A percentile compares a stretch with the other conserved stretches of the same genome.
Evolutionary conservation across 2,888 invertebrate species (phyloP).

Genomic region (Psylliodes chrysocephalus): DNA sequence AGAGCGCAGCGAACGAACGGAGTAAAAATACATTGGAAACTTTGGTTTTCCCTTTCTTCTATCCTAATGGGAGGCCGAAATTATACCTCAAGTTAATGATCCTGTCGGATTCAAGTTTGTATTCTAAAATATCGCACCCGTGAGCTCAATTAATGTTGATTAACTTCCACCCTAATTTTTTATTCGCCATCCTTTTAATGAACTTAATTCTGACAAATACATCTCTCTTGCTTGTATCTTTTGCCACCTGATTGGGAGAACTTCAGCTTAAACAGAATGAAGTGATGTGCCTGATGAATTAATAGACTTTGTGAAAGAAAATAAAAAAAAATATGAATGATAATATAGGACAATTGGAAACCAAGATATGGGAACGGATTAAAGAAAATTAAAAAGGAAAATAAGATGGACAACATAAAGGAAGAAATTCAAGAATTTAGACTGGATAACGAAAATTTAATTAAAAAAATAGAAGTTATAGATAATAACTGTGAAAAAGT

Average conservation of each 20-base stretch:
- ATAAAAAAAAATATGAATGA: too few relatives aligned
- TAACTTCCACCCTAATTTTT: slow-evolving; percentile 51
- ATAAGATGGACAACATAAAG: too few relatives aligned
- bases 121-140: slow-evolving; percentile 50
- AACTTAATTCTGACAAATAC: slow-evolving; percentile 49
- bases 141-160: slow-evolving; percentile 52
- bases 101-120: slow-evolving; percentile 50
- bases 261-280: too few relatives aligned
- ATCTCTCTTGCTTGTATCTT: slow-evolving; percentile 29
- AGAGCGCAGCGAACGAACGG: slow-evolving; percentile 17
- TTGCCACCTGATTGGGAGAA: slow-evolving; percentile 4
- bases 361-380: too few relatives aligned
- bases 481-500: too few relatives aligned
- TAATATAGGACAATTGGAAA: too few relatives aligned
- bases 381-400: too few relatives aligned
- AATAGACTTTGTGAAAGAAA: too few relatives aligned
- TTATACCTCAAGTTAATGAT: slow-evolving; percentile 48
- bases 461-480: too few relatives aligned
- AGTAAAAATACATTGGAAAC: slow-evolving; percentile 27
- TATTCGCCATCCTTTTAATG: slow-evolving; percentile 48
- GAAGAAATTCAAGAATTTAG: too few relatives aligned
- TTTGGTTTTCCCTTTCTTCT: slow-evolving; percentile 36
- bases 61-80: slow-evolving; percentile 42
- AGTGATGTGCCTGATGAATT: too few relatives aligned
- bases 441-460: too few relatives aligned